Conservation (phyloP, 2,888 invertebrate genomes). For the Zygothrica quintamaculata region DNA sequence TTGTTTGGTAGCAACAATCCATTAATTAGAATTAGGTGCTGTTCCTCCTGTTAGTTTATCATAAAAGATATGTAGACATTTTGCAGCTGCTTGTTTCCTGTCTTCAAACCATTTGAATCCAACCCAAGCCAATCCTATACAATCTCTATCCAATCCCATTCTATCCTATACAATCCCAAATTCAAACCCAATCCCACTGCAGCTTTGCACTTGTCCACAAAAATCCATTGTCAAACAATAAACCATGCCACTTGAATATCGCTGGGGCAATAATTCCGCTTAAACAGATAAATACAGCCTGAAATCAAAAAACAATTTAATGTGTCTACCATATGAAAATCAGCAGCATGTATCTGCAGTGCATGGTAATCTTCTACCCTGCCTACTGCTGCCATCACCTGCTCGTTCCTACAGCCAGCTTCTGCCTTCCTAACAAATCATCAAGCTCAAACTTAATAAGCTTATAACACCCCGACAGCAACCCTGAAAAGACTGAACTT, state of each 20-base stretch:
- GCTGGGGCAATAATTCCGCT: constrained; percentile 76
- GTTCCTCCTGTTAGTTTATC: background rate
- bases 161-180: constrained; percentile 4
- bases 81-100: constrained; percentile 54
- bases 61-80: constrained; percentile 4
- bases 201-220: constrained; percentile 42
- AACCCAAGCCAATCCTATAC: background rate
- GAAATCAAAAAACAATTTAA: constrained; percentile 69
- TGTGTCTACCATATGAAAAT: constrained; percentile 41
- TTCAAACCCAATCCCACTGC: constrained; percentile 6
- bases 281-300: constrained; percentile 70
- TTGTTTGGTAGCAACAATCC: constrained; percentile 57
- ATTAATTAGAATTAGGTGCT: constrained; percentile 67
- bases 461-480: constrained; percentile 64
- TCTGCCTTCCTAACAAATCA: constrained; percentile 8
- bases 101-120: background rate
- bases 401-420: background rate
- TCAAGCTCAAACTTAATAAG: constrained; percentile 65
- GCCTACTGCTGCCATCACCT: background rate
- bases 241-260: constrained; percentile 26
- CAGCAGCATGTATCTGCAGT: constrained; percentile 9
- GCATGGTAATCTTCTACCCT: constrained; percentile 2
- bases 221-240: constrained; percentile 37
- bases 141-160: background rate
- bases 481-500: constrained; percentile 55